Conservation (phyloP, 2,113 vertebrate species). For the Progne subis region DNA sequence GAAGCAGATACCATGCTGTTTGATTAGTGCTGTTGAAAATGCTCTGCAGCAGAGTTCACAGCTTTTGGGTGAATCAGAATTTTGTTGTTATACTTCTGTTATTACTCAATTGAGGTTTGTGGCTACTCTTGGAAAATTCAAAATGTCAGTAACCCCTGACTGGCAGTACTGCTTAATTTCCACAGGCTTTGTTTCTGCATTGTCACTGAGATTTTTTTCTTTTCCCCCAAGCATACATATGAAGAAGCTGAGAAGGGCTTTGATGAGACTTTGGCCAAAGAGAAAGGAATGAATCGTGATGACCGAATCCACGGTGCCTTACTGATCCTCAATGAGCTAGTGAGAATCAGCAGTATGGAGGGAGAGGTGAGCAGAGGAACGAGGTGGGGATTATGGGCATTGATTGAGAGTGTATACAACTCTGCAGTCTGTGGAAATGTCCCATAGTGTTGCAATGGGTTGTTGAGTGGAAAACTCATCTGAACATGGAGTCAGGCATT, state of each 20-base stretch:
- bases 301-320: slow-evolving; percentile 94
- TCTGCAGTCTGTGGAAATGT: background rate
- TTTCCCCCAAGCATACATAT: slow-evolving; percentile 86
- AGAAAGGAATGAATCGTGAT: slow-evolving; percentile 98
- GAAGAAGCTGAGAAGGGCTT: slow-evolving; percentile 98
- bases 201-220: background rate
- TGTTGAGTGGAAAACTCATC: background rate
- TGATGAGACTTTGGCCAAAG: slow-evolving; percentile 94
- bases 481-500: background rate
- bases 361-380: slow-evolving; percentile 86
- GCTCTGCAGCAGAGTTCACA: background rate
- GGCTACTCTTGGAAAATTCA: background rate
- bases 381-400: fast-evolving
- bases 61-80: background rate
- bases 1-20: background rate
- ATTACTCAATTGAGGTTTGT: background rate
- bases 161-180: background rate
- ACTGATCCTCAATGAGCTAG: slow-evolving; percentile 95
- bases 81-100: background rate
- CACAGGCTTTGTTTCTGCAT: background rate
- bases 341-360: slow-evolving; percentile 99
- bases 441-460: background rate
- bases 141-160: background rate
- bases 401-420: background rate
- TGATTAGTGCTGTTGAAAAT: background rate